These are phyloP conservation scores for Phytoseiulus persimilis DNA, from an alignment of 2,888 invertebrate genomes.

Conservation along the genomic window DNA sequence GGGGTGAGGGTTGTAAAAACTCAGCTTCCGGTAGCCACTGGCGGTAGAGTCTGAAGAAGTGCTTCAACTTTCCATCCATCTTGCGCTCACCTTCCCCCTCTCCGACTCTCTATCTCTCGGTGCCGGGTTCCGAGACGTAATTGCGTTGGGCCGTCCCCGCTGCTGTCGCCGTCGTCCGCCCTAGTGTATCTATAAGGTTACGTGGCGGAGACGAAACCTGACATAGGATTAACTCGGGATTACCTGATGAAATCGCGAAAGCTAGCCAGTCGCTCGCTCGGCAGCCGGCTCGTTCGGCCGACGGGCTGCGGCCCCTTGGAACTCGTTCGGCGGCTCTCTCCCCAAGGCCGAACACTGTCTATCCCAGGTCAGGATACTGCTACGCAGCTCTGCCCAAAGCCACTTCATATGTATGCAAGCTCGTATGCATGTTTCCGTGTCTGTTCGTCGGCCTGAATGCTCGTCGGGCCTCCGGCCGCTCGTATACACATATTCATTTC, in stretches of 20 bases:
- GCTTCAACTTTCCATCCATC: background rate
- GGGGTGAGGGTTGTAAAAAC: background rate
- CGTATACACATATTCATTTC: background rate
- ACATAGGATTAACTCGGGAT: background rate
- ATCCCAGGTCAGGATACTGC: background rate
- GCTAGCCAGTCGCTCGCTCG: background rate
- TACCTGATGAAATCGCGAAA: background rate
- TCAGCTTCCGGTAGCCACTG: background rate
- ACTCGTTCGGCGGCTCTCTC: background rate
- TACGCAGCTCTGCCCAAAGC: background rate
- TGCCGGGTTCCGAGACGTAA: background rate
- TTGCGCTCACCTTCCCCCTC: background rate
- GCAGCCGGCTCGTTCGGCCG: background rate
- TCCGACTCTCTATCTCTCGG: background rate
- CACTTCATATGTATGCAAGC: background rate
- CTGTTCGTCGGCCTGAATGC: background rate
- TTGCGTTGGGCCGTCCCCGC: background rate
- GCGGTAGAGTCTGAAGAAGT: background rate
- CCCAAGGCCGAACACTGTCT: background rate
- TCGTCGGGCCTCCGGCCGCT: background rate
- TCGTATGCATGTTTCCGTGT: background rate
- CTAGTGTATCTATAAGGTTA: slow-evolving; percentile 5
- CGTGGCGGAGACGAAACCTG: background rate
- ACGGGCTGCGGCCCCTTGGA: too few relatives aligned
- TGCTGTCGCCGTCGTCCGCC: background rate